These are phyloP conservation scores for Sialia sialis DNA, from an alignment of 2,113 vertebrate species.

Conservation along the genomic window DNA sequence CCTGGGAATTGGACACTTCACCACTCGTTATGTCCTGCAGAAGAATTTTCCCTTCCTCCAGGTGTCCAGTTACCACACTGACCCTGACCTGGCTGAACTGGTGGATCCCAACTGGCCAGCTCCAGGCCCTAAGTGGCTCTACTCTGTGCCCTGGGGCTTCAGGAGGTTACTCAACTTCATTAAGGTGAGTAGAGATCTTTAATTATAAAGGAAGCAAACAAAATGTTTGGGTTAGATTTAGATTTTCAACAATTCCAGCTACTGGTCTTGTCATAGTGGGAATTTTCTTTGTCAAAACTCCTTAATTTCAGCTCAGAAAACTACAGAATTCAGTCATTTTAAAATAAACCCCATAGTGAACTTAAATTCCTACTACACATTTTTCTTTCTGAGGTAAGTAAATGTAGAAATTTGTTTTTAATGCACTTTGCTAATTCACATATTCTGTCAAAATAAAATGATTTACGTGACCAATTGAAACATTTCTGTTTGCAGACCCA, in stretches of 20 bases:
- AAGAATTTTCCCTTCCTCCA: conserved; percentile 75
- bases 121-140: conserved; percentile 84
- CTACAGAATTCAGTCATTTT: background rate
- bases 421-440: background rate
- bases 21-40: conserved; percentile 84
- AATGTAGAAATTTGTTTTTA: background rate
- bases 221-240: background rate
- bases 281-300: background rate
- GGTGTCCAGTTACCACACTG: conserved; percentile 80
- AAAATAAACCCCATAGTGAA: background rate
- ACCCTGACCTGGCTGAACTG: conserved; percentile 83
- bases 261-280: background rate
- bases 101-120: conserved; percentile 89
- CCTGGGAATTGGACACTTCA: conserved; percentile 90
- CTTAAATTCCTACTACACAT: background rate
- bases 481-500: conserved; percentile 77
- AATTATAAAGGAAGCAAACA: background rate
- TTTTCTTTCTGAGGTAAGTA: background rate
- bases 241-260: background rate
- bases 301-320: background rate
- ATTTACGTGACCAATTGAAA: background rate
- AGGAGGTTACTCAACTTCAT: conserved; percentile 90
- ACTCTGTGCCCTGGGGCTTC: conserved; percentile 90
- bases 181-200: conserved; percentile 75
- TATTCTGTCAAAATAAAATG: background rate